phyloP scores from a whole-genome alignment of 2,888 invertebrate species.

The Drosophila antonietae region DNA sequence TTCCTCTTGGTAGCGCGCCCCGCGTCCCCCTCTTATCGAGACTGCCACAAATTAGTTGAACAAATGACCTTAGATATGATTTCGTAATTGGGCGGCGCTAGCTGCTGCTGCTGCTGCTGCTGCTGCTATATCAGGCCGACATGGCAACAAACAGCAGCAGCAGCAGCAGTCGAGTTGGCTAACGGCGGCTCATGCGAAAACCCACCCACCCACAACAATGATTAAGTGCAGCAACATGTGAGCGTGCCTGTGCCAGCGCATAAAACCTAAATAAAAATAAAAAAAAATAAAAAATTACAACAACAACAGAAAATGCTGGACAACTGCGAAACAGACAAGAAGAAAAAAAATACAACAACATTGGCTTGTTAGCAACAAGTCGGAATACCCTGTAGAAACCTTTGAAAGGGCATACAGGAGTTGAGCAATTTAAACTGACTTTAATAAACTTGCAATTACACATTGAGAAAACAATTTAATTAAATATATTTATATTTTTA shows the following conservation, averaged over 20 bases:
- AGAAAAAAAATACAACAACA: slow-evolving; percentile 16
- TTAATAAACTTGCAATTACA: neutral
- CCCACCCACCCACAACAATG: slow-evolving; percentile 80
- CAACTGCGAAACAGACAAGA: slow-evolving; percentile 5
- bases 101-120: slow-evolving; percentile 6
- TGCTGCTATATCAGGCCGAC: slow-evolving; percentile 14
- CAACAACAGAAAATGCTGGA: slow-evolving; percentile 24
- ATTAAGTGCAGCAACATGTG: slow-evolving; percentile 78
- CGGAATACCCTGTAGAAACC: slow-evolving; percentile 29
- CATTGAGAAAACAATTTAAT: too few species aligned
- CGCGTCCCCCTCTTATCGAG: slow-evolving; percentile 31
- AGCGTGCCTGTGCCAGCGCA: slow-evolving; percentile 61
- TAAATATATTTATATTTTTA: neutral
- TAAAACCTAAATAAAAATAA: slow-evolving; percentile 45
- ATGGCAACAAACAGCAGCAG: slow-evolving; percentile 28
- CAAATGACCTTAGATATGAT: slow-evolving; percentile 83
- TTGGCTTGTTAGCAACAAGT: slow-evolving; percentile 64
- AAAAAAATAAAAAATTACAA: slow-evolving; percentile 26
- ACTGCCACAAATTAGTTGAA: slow-evolving; percentile 76
- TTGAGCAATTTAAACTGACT: neutral
- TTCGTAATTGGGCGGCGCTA: slow-evolving; percentile 73
- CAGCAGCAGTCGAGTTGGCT: slow-evolving; percentile 48
- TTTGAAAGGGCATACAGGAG: neutral
- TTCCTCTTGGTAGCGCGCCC: slow-evolving; percentile 22
- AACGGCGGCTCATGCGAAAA: slow-evolving; percentile 73